phyloP scores from a whole-genome alignment of 1,140 invertebrate genomes.

The Danaus melanippus region DNA sequence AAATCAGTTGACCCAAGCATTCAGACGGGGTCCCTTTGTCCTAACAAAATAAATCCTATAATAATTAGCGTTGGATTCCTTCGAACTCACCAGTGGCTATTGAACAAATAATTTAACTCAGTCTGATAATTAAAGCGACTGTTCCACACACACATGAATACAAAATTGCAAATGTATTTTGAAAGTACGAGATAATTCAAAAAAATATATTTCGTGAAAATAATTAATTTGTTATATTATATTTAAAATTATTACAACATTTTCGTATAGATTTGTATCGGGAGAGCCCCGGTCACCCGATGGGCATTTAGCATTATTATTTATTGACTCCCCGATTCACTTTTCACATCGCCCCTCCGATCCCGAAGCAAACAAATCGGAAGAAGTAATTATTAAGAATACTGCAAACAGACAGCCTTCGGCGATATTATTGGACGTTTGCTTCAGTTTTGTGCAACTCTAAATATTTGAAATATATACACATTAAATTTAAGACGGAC shows the following conservation, averaged over 20 bases:
- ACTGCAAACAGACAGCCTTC: slow-evolving; percentile 53
- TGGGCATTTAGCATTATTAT: slow-evolving; percentile 67
- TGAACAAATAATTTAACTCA: slow-evolving; percentile 18
- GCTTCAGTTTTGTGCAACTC: slow-evolving; percentile 22
- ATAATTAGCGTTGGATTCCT: slow-evolving; percentile 36
- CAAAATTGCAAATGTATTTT: too few relatives aligned
- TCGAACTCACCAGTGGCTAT: slow-evolving; percentile 18
- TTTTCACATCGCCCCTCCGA: slow-evolving; percentile 53
- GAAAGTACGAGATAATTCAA: too few relatives aligned
- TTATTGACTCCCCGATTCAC: slow-evolving; percentile 65
- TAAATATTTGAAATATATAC: slow-evolving; percentile 4
- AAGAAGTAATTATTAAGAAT: slow-evolving; percentile 70
- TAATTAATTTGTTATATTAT: too few relatives aligned
- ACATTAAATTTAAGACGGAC: too few relatives aligned
- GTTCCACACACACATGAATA: too few relatives aligned
- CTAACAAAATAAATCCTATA: slow-evolving; percentile 63
- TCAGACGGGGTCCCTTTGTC: slow-evolving; percentile 34
- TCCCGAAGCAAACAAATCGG: slow-evolving; percentile 61
- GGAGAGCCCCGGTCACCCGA: slow-evolving; percentile 42
- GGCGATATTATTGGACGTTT: slow-evolving; percentile 36
- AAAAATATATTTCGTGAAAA: too few relatives aligned
- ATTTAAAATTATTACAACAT: too few relatives aligned
- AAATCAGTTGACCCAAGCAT: slow-evolving; percentile 43
- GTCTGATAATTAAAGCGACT: too few relatives aligned
- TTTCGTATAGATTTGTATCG: slow-evolving; percentile 13